Evolutionary conservation across 2,888 invertebrate species (phyloP).

Genomic region (Hymenopus coronatus): DNA sequence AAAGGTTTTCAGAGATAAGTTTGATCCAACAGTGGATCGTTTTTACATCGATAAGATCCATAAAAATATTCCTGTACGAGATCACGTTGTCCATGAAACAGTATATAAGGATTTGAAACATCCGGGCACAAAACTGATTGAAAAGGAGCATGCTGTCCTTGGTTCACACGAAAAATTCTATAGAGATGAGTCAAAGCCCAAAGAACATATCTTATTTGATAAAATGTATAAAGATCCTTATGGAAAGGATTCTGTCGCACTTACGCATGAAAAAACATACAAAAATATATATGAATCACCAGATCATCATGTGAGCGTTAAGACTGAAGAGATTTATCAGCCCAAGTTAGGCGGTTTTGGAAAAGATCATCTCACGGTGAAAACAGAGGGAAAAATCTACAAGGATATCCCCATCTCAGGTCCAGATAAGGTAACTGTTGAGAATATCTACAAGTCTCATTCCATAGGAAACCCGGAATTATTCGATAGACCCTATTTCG

Average conservation of each 20-base stretch:
- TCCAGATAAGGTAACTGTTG: neutral
- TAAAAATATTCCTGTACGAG: neutral
- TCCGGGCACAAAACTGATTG: no score
- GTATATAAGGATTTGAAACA: no score
- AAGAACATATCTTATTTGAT: no score
- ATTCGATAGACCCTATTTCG: neutral
- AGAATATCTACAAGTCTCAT: neutral
- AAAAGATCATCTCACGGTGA: neutral
- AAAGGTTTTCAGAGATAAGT: neutral
- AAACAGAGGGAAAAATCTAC: neutral
- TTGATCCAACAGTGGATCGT: neutral
- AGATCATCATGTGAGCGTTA: neutral
- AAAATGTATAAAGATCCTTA: no score
- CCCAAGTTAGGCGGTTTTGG: neutral
- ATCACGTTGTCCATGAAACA: no score
- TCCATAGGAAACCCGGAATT: neutral
- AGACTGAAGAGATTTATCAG: neutral
- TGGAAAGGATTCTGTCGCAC: no score
- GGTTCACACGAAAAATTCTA: no score
- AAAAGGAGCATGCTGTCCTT: no score
- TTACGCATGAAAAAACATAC: no score
- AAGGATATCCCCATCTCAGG: neutral
- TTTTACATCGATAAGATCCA: neutral
- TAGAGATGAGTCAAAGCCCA: no score
- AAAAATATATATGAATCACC: neutral